Conservation (phyloP, 2,797 vertebrate species). For the Gymnoscopelus microlampas region DNA sequence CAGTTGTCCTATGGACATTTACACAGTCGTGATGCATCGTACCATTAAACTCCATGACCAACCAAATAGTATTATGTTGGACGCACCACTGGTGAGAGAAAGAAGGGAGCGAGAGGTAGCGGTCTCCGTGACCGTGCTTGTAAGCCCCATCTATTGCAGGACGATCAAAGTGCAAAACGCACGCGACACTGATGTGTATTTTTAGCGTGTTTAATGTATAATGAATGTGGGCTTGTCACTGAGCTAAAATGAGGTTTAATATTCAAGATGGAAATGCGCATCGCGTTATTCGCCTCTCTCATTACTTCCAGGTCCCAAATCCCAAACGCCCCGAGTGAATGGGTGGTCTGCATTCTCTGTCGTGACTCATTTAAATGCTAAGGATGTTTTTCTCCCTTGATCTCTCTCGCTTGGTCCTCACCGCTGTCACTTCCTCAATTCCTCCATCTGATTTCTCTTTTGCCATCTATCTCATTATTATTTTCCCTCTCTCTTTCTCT, state of each 20-base stretch:
- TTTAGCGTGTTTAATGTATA: slow-evolving; percentile 59
- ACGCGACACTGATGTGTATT: slow-evolving; percentile 32
- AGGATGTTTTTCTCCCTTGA: slow-evolving; percentile 52
- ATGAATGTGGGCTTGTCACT: slow-evolving; percentile 62
- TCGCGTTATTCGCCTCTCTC: slow-evolving; percentile 63
- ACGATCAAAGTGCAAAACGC: slow-evolving; percentile 23
- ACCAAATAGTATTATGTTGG: slow-evolving; percentile 27
- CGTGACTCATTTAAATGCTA: slow-evolving; percentile 72
- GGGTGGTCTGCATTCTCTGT: slow-evolving; percentile 55
- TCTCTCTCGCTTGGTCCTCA: slow-evolving; percentile 45
- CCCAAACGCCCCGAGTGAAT: slow-evolving; percentile 48
- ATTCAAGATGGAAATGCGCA: slow-evolving; percentile 65
- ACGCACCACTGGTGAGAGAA: background rate
- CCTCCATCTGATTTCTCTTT: slow-evolving; percentile 43
- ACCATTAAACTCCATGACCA: slow-evolving; percentile 39
- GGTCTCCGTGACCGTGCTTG: background rate
- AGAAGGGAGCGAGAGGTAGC: too few relatives aligned
- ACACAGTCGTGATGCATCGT: slow-evolving; percentile 42
- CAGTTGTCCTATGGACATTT: background rate
- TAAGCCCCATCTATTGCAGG: background rate
- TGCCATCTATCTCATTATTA: slow-evolving; percentile 46
- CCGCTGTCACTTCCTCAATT: slow-evolving; percentile 50
- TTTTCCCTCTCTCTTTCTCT: background rate
- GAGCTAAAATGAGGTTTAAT: slow-evolving; percentile 69
- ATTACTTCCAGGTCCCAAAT: slow-evolving; percentile 73